phyloP scores from a whole-genome alignment of 2,888 invertebrate species.

The Onchidella celtica region DNA sequence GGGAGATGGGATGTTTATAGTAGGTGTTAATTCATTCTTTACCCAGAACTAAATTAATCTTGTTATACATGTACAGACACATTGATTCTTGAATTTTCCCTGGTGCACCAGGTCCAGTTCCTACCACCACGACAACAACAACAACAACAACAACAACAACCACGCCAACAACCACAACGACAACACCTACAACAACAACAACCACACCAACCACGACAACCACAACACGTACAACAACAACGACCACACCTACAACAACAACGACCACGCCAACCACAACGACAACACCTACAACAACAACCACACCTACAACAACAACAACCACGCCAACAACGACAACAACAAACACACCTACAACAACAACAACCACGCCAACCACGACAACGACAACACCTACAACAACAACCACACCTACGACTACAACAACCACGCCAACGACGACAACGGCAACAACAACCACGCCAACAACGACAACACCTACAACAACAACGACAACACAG shows the following conservation, averaged over 20 bases:
- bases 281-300: neutral
- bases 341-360: too few relatives aligned
- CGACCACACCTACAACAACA: neutral
- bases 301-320: neutral
- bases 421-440: conserved; percentile 5
- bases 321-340: neutral
- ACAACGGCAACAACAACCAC: neutral
- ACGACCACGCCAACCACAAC: conserved; percentile 1
- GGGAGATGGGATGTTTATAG: too few relatives aligned
- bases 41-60: too few relatives aligned
- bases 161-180: neutral
- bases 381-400: neutral
- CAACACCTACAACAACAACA: neutral
- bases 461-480: neutral
- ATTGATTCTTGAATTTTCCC: too few relatives aligned
- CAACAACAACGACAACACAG: neutral
- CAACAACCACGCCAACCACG: neutral
- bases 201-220: neutral
- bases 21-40: too few relatives aligned
- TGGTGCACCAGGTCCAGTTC: too few relatives aligned
- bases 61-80: too few relatives aligned
- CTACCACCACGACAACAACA: conserved; percentile 1
- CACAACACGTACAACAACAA: neutral
- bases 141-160: neutral
- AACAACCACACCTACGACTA: neutral